Conservation (phyloP, 2,797 vertebrate genomes). For the Vireo griseus region DNA sequence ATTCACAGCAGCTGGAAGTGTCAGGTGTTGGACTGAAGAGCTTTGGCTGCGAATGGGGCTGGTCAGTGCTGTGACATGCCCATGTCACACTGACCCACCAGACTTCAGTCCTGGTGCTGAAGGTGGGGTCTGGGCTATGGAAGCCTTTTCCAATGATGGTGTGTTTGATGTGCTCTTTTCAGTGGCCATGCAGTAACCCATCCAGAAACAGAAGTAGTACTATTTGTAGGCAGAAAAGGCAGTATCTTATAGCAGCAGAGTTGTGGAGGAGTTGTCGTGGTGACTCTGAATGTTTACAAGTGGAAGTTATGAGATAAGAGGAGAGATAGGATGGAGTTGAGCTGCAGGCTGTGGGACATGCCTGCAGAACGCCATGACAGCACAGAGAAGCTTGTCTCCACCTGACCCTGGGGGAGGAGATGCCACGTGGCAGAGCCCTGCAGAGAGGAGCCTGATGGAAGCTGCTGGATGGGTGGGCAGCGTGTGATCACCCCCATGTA, state of each 20-base stretch:
- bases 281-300: neutral
- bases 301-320: neutral
- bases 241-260: neutral
- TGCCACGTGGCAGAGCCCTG: neutral
- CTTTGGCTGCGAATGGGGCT: rapidly evolving
- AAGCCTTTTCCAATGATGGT: rapidly evolving
- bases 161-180: neutral
- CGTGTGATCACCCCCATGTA: neutral
- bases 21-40: rapidly evolving
- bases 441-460: neutral
- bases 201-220: neutral
- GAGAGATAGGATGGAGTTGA: neutral
- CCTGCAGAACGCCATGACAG: neutral
- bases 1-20: rapidly evolving
- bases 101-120: neutral
- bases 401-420: neutral
- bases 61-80: neutral
- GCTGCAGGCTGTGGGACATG: neutral
- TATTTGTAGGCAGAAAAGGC: neutral
- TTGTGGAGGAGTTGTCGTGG: rapidly evolving
- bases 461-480: neutral
- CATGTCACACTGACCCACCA: rapidly evolving
- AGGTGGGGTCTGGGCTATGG: neutral
- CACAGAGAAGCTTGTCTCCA: neutral
- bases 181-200: neutral